Percentiles rank a stretch among this genome's conserved stretches.
Evolutionary conservation across 1,140 invertebrate species (phyloP).

Genomic region (Tribolium madens): DNA sequence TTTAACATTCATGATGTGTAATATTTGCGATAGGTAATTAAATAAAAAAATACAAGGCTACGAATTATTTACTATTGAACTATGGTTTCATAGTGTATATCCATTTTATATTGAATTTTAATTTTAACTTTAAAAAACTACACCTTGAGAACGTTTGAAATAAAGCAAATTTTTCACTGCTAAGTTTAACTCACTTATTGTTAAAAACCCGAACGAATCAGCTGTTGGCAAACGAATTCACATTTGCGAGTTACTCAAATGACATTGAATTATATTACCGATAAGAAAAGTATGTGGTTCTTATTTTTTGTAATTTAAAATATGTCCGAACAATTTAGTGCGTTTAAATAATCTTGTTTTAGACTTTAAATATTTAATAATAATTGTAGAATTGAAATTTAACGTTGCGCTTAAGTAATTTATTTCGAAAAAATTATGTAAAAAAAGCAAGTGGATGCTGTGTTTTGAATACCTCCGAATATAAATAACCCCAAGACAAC

Average conservation of each 20-base stretch:
- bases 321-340: no score
- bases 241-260: not conserved
- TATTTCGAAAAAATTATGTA: not conserved
- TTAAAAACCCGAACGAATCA: not conserved
- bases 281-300: no score
- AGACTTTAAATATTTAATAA: not conserved
- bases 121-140: no score
- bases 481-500: not conserved
- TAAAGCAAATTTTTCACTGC: no score
- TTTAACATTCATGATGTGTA: not conserved
- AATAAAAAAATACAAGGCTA: not conserved
- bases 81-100: no score
- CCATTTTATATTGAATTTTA: no score
- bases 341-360: not conserved
- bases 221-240: not conserved
- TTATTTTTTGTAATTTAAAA: not conserved
- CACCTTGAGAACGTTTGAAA: no score
- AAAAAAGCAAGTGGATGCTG: not conserved
- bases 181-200: not conserved
- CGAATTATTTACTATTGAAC: not conserved
- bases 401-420: not conserved
- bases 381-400: not conserved
- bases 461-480: constrained; percentile 9
- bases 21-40: not conserved
- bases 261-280: no score